phyloP scores from a whole-genome alignment of 2,797 vertebrate species.

The Sebastes minor region DNA sequence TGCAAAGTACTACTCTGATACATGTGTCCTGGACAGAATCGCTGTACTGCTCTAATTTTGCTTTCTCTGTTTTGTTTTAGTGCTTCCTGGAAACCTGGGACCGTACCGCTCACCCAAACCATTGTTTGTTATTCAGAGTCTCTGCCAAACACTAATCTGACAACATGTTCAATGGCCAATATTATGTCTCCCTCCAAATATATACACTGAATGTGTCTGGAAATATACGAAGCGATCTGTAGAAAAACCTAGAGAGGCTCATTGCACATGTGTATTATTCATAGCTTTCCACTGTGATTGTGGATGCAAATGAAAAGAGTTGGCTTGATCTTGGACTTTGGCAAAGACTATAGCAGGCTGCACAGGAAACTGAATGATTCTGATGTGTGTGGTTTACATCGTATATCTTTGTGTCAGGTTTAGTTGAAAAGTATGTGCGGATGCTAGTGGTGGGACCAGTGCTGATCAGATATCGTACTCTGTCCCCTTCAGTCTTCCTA shows the following conservation, averaged over 20 bases:
- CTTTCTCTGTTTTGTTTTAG: slow-evolving; percentile 42
- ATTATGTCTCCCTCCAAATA: slow-evolving; percentile 61
- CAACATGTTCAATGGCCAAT: slow-evolving; percentile 57
- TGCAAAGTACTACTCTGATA: slow-evolving; percentile 53
- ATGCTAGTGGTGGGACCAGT: slow-evolving; percentile 33
- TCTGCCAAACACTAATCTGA: slow-evolving; percentile 71
- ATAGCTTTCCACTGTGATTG: slow-evolving; percentile 32
- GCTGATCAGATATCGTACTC: slow-evolving; percentile 36
- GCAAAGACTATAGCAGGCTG: slow-evolving; percentile 68
- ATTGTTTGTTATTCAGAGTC: slow-evolving; percentile 58
- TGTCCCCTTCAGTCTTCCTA: slow-evolving; percentile 41
- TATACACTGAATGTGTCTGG: slow-evolving; percentile 69
- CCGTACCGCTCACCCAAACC: slow-evolving; percentile 35
- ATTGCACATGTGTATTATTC: slow-evolving; percentile 33
- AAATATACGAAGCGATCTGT: slow-evolving; percentile 64
- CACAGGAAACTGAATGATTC: slow-evolving; percentile 53
- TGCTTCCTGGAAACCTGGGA: slow-evolving; percentile 60
- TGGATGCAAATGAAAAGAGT: slow-evolving; percentile 43
- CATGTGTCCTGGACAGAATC: slow-evolving; percentile 42
- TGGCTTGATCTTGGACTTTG: slow-evolving; percentile 71
- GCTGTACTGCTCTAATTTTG: slow-evolving; percentile 41
- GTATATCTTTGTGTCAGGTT: slow-evolving; percentile 31
- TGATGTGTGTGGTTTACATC: slow-evolving; percentile 45
- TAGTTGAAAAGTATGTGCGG: slow-evolving; percentile 34
- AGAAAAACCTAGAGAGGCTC: slow-evolving; percentile 51